Evolutionary conservation across 2,797 vertebrate genomes (phyloP).

Genomic region (Mus caroli): DNA sequence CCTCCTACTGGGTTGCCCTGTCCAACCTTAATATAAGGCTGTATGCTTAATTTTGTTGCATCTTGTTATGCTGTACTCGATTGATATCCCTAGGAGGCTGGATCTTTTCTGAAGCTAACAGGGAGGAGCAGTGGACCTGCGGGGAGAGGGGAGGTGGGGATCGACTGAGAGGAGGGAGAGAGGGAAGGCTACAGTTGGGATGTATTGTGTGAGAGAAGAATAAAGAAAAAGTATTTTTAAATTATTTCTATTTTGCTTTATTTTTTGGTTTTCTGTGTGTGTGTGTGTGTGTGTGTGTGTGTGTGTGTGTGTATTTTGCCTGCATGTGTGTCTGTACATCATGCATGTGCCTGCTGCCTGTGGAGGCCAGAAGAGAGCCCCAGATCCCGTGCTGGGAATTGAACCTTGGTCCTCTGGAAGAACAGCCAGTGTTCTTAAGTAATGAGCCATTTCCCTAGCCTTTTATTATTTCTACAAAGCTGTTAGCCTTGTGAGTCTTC

Average conservation of each 20-base stretch:
- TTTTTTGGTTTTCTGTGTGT: neutral
- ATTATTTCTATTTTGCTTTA: neutral
- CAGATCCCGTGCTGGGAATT: neutral
- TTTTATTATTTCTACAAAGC: neutral
- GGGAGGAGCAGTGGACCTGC: neutral
- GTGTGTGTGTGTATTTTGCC: neutral
- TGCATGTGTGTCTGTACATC: neutral
- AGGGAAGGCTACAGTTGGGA: neutral
- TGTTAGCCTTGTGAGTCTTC: neutral
- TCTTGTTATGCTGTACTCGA: neutral
- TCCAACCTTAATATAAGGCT: neutral
- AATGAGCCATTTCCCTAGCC: neutral
- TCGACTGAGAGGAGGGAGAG: no score
- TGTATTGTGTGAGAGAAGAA: neutral
- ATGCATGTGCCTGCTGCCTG: neutral
- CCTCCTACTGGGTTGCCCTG: neutral
- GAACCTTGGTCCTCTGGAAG: neutral
- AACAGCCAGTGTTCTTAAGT: neutral
- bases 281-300: neutral
- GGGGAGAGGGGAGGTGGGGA: neutral
- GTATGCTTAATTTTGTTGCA: neutral
- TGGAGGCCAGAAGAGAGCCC: neutral
- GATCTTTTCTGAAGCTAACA: neutral
- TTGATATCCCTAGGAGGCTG: neutral
- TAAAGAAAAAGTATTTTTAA: neutral